Conservation (phyloP, 2,113 vertebrate genomes). For the Zingel zingel region DNA sequence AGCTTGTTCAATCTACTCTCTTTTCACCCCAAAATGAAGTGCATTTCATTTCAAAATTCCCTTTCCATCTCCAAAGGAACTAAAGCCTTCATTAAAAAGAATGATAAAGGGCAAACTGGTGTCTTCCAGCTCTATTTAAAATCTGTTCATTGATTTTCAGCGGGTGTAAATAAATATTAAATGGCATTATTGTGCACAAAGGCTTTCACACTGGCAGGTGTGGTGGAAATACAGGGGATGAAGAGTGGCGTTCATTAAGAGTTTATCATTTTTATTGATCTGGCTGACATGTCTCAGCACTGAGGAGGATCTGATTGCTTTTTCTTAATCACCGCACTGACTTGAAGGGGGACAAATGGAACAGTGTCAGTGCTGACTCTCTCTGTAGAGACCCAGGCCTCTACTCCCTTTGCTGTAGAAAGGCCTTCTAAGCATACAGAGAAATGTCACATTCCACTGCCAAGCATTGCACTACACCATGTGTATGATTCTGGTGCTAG, state of each 20-base stretch:
- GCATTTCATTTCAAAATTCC: conserved; percentile 69
- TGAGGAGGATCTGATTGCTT: conserved; percentile 68
- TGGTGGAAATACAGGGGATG: conserved; percentile 58
- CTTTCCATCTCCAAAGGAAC: conserved; percentile 48
- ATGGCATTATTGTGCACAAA: conserved; percentile 64
- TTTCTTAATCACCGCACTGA: conserved; percentile 65
- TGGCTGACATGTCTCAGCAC: conserved; percentile 64
- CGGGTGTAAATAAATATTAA: conserved; percentile 70
- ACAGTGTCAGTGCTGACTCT: conserved; percentile 2
- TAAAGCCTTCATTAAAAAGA: conserved; percentile 68
- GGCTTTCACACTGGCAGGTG: conserved; percentile 58
- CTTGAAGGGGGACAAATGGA: conserved; percentile 24
- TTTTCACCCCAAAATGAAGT: conserved; percentile 65
- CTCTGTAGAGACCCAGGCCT: neutral
- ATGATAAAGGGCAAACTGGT: conserved; percentile 67
- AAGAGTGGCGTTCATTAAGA: conserved; percentile 68
- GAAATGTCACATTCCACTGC: conserved; percentile 1
- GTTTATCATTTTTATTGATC: conserved; percentile 81
- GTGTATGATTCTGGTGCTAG: no score
- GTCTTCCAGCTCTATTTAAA: conserved; percentile 70
- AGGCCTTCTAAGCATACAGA: neutral
- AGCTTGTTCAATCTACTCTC: conserved; percentile 26
- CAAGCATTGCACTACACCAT: neutral
- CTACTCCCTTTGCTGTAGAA: neutral
- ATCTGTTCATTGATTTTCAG: conserved; percentile 74